Evolutionary conservation across 2,888 invertebrate genomes (phyloP).

Genomic region (Philaethria dido): DNA sequence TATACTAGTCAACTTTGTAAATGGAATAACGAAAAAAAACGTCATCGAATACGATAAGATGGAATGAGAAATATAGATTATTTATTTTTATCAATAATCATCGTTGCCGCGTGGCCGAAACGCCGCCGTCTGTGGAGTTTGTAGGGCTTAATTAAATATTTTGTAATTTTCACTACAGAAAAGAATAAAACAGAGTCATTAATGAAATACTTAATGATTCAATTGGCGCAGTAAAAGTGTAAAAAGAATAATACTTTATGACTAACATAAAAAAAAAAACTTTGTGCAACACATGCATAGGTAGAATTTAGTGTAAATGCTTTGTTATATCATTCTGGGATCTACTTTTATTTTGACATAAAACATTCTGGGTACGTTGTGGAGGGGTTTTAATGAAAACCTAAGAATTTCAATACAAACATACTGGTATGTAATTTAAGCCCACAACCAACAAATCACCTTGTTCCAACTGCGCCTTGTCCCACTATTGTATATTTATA

Average conservation of each 20-base stretch:
- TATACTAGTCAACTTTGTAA: neutral
- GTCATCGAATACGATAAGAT: neutral
- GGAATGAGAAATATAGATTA: neutral
- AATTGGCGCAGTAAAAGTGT: too few relatives aligned
- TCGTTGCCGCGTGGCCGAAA: neutral
- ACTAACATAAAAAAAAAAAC: too few relatives aligned
- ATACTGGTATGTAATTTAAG: neutral
- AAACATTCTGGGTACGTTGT: too few relatives aligned
- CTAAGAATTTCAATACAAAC: neutral
- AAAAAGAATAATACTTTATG: too few relatives aligned
- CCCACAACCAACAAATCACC: neutral
- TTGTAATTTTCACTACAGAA: too few relatives aligned
- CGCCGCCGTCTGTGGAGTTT: neutral
- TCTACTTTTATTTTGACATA: too few relatives aligned
- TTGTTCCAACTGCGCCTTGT: neutral
- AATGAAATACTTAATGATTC: too few relatives aligned
- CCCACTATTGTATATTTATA: neutral
- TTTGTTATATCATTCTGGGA: too few relatives aligned
- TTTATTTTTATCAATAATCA: neutral
- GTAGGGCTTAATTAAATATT: too few relatives aligned
- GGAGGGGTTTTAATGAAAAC: neutral
- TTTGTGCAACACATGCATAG: too few relatives aligned
- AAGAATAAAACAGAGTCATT: too few relatives aligned
- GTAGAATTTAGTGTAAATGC: too few relatives aligned
- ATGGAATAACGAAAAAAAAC: neutral